phyloP scores from a whole-genome alignment of 1,140 invertebrate species.

The Dufourea novaeangliae region DNA sequence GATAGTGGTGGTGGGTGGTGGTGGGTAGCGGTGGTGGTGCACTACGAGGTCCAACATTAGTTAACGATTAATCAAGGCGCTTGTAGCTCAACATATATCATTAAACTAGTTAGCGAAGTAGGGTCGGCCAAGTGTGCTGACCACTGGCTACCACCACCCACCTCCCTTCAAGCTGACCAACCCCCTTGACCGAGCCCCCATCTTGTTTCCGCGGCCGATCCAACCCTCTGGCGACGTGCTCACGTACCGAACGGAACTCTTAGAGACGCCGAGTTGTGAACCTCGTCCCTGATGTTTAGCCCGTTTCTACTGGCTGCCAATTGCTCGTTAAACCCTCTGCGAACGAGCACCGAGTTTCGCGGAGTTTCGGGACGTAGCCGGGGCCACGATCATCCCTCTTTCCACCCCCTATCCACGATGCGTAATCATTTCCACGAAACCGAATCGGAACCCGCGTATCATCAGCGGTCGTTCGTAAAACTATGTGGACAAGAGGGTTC shows the following conservation, averaged over 20 bases:
- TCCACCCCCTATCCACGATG: no score
- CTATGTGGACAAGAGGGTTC: no score
- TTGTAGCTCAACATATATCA: conserved; percentile 83
- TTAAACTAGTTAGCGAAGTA: conserved; percentile 83
- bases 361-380: conserved; percentile 18
- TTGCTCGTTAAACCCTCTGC: conserved; percentile 65
- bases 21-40: conserved; percentile 66
- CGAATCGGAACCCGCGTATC: neutral
- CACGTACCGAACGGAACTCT: conserved; percentile 79
- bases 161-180: conserved; percentile 52
- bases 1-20: conserved; percentile 51
- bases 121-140: conserved; percentile 82
- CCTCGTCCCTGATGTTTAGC: conserved; percentile 64
- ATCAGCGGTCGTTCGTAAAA: neutral
- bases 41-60: conserved; percentile 82
- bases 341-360: conserved; percentile 54
- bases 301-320: conserved; percentile 64
- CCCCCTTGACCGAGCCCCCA: conserved; percentile 59
- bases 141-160: conserved; percentile 77
- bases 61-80: conserved; percentile 83
- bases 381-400: conserved; percentile 49
- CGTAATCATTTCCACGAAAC: conserved; percentile 10
- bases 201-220: conserved; percentile 59
- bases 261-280: conserved; percentile 75
- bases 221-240: conserved; percentile 75